Base-by-base conservation (phyloP, 2,888 invertebrate species). In the Syrphus vitripennis region DNA sequence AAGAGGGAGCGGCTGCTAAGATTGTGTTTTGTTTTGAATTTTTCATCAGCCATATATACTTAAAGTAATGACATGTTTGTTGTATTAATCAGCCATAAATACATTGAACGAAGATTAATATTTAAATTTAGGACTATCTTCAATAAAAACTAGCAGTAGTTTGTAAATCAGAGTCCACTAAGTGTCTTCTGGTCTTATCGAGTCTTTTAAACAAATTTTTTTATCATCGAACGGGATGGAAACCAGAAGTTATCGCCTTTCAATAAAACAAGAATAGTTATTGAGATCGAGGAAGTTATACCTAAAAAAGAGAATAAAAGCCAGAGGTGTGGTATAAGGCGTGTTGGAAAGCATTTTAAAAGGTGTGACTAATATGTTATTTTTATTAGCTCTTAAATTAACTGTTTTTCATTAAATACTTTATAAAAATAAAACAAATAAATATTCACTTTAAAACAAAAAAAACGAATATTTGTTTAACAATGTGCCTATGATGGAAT, bases 31-130 rank as follows among this genome's bases (percentile, higher is more conserved):
- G 7, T 61, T 19, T 40, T 21, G 1, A 12, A 45, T 45, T 65
- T 65, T 19, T 29, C 29, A 45, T 31, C 45, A 45, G 31, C 19
- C 10, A 29, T 65, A 65, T 65, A 29, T 45, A 19, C 45, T 19
- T 45, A 37, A 3, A 45, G 45, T 65, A 65, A 65, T 45, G 45
- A 29, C 45, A 29, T 65, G 65, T 65, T 65, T 65, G 65, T 29
- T 45, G 65, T 65, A 45, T 65, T 65, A 65, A 65, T 65, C 65
- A 65, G 31, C 65, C 45, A 65, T 65, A 65, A 45, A 65, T 65
- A 45, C 65, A 7, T 45, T 19, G 59, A 19, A 31, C 14, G 16
- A 14, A 65, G 65, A 65, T 65, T 19, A 65, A 31, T 63, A 63
- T 63, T 63, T 63, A 65, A 45, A 65, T 65, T 4, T 45, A 6